phyloP scores from a whole-genome alignment of 92 coral and sea anemone genomes.

The Heliopora coerulea region DNA sequence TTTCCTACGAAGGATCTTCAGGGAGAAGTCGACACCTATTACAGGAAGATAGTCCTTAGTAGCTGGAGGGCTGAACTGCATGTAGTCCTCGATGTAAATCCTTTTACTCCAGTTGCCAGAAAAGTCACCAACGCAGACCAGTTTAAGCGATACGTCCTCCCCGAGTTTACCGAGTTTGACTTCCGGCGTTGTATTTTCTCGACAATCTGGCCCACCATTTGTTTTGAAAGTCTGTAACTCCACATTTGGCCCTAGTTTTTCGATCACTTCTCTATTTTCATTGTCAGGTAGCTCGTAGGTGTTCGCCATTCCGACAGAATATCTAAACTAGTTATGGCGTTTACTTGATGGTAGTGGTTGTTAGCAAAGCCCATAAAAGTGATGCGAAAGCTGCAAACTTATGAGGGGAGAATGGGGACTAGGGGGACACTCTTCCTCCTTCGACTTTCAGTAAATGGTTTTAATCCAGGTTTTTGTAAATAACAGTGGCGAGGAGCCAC shows the following conservation, averaged over 20 bases:
- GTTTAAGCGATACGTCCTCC: conserved; percentile 34
- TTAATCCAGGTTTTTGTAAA: no score
- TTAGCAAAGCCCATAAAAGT: no score
- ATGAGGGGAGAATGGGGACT: no score
- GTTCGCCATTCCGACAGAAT: no score
- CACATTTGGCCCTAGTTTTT: conserved; percentile 39
- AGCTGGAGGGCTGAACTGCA: conserved; percentile 46
- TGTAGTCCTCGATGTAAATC: conserved; percentile 61
- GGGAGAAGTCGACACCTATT: conserved; percentile 45
- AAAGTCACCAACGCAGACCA: conserved; percentile 68
- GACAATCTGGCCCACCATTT: conserved; percentile 10
- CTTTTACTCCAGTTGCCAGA: conserved; percentile 61
- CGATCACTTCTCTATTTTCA: conserved; percentile 24
- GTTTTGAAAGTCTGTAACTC: conserved; percentile 52
- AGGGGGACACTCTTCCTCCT: no score
- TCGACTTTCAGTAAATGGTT: no score
- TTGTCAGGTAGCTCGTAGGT: conserved; percentile 48
- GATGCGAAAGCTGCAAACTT: no score
- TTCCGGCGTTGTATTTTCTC: conserved; percentile 10
- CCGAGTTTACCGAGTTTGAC: not conserved
- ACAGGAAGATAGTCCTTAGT: conserved; percentile 35
- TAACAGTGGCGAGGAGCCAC: no score
- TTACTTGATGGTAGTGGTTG: no score
- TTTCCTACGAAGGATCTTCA: conserved; percentile 45
- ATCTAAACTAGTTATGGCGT: no score